A percentile compares a stretch with the other conserved stretches of the same genome.
phyloP scores from a whole-genome alignment of 2,113 vertebrate species.

The Hypomesus transpacificus region DNA sequence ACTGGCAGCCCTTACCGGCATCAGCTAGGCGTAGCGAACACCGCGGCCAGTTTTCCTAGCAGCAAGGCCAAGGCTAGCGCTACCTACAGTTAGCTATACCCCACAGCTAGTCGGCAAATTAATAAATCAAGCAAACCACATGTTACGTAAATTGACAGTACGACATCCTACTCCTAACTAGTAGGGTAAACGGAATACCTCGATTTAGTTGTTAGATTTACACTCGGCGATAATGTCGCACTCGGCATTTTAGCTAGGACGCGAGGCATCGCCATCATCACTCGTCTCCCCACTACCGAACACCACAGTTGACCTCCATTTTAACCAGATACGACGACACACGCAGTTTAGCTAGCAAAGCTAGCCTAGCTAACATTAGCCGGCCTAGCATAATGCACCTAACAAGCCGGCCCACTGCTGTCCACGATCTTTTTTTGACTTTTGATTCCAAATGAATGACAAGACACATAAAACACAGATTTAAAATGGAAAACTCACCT shows the following conservation, averaged over 20 bases:
- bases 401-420: slow-evolving; percentile 36
- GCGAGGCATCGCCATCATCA: neutral
- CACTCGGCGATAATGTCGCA: neutral
- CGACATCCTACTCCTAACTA: too few relatives aligned
- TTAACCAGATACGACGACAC: slow-evolving; percentile 58
- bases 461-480: neutral
- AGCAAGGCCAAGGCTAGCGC: too few relatives aligned
- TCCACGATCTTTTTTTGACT: slow-evolving; percentile 1
- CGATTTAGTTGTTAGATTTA: too few relatives aligned
- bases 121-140: too few relatives aligned
- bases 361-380: slow-evolving; percentile 21
- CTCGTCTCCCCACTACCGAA: slow-evolving; percentile 10
- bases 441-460: too few relatives aligned
- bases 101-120: too few relatives aligned
- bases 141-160: too few relatives aligned
- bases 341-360: slow-evolving; percentile 47
- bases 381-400: slow-evolving; percentile 24
- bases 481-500: slow-evolving; percentile 72
- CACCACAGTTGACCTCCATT: slow-evolving; percentile 60
- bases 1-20: too few relatives aligned
- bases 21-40: too few relatives aligned
- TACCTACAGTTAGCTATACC: too few relatives aligned
- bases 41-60: too few relatives aligned
- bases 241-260: slow-evolving; percentile 10
- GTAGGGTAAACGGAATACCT: too few relatives aligned